Conservation (phyloP, 2,797 vertebrate genomes). For the Acanthurus tractus region DNA sequence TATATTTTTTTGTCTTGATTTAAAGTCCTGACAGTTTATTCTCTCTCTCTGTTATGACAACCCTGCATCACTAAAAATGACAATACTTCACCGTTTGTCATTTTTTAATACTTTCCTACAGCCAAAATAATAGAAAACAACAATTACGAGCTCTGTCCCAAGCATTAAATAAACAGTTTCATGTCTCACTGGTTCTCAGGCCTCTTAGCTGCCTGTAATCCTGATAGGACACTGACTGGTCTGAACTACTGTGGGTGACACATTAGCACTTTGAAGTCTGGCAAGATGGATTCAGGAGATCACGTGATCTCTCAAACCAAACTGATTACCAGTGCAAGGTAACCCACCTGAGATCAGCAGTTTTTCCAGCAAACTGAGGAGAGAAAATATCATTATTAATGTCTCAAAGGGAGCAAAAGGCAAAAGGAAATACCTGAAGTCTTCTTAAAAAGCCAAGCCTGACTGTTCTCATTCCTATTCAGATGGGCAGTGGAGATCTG, state of each 20-base stretch:
- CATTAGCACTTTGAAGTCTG: no score
- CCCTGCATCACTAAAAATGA: neutral
- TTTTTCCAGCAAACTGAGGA: constrained; percentile 22
- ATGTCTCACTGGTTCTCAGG: neutral
- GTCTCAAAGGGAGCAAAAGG: constrained; percentile 59
- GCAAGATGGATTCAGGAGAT: no score
- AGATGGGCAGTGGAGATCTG: constrained; percentile 52
- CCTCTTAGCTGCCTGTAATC: no score
- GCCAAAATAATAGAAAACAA: neutral
- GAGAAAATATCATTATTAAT: constrained; percentile 47
- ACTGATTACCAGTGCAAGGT: no score
- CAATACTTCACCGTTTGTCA: neutral
- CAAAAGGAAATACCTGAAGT: constrained; percentile 64
- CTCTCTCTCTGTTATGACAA: neutral
- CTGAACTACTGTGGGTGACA: no score
- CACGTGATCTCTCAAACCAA: no score
- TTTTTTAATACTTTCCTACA: neutral
- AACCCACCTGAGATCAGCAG: constrained; percentile 7
- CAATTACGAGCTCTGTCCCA: neutral
- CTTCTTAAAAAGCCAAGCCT: constrained; percentile 53
- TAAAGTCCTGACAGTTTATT: neutral
- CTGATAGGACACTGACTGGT: no score
- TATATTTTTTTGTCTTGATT: constrained; percentile 16
- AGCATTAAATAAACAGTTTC: constrained; percentile 5
- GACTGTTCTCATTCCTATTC: constrained; percentile 54